Percentiles rank a stretch among this genome's conserved stretches.
Evolutionary conservation across 2,888 invertebrate genomes (phyloP).

Genomic region (Polydesmus complanatus): DNA sequence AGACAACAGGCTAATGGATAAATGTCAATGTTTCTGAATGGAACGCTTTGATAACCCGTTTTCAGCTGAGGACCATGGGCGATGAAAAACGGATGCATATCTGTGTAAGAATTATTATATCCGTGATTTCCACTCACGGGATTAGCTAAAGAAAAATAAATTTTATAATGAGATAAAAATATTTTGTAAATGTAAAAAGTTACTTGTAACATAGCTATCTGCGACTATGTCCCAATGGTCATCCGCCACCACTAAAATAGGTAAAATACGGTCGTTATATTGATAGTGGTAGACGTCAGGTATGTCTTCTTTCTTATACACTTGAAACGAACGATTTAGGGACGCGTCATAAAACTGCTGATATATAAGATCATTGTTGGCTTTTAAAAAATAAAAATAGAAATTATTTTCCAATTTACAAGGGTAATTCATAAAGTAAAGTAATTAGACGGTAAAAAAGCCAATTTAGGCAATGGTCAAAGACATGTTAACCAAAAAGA

Average conservation of each 20-base stretch:
- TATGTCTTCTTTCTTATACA: conserved; percentile 46
- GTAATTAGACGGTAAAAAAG: too few relatives aligned
- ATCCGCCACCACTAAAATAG: conserved; percentile 48
- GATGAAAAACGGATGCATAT: conserved; percentile 56
- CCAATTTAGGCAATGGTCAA: too few relatives aligned
- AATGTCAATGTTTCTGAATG: conserved; percentile 50
- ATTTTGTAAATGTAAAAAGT: background rate
- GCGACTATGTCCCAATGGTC: conserved; percentile 42
- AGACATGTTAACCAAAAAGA: too few relatives aligned
- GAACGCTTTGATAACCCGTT: conserved; percentile 29
- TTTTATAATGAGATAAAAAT: background rate
- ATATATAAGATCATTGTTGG: conserved; percentile 8
- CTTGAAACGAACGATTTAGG: conserved; percentile 22
- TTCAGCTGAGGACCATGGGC: conserved; percentile 52
- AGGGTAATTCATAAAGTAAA: too few relatives aligned
- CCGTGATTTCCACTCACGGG: conserved; percentile 40
- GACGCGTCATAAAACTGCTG: conserved; percentile 5
- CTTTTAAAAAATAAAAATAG: background rate
- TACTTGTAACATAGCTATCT: background rate
- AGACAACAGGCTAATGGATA: conserved; percentile 48
- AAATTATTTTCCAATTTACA: too few relatives aligned
- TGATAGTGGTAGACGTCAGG: conserved; percentile 46
- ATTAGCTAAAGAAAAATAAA: background rate
- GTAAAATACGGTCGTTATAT: conserved; percentile 45
- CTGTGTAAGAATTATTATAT: conserved; percentile 43